These are phyloP conservation scores for Eira barbara DNA, from an alignment of 2,113 vertebrate species.

Conservation along the genomic window DNA sequence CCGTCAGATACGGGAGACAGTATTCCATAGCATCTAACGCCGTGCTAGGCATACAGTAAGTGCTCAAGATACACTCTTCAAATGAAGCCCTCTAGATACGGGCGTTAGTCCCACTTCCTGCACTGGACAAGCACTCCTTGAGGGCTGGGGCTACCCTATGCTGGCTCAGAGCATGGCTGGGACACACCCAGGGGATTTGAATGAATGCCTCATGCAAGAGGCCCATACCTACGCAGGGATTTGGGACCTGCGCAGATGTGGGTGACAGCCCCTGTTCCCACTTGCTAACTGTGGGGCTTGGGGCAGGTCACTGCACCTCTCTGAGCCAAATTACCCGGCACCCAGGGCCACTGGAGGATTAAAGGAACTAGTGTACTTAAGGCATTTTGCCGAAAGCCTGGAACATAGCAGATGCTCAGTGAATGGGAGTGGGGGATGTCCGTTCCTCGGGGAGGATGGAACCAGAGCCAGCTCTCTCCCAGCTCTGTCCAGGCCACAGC, in stretches of 20 bases:
- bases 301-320: background rate
- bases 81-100: background rate
- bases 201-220: background rate
- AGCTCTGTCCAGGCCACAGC: background rate
- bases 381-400: background rate
- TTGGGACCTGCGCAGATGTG: background rate
- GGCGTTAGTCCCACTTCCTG: background rate
- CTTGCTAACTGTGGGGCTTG: background rate
- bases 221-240: rapidly evolving
- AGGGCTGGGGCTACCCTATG: background rate
- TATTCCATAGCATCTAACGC: rapidly evolving
- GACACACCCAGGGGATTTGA: background rate
- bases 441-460: background rate
- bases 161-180: background rate
- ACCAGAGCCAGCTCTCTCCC: background rate
- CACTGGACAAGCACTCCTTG: background rate
- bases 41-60: background rate
- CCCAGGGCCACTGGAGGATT: rapidly evolving
- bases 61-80: background rate
- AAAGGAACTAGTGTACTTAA: background rate
- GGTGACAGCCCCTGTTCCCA: background rate
- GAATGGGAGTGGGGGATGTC: background rate
- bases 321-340: background rate
- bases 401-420: background rate
- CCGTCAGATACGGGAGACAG: too few relatives aligned